phyloP scores from a whole-genome alignment of 2,888 invertebrate genomes.

The Pseudoips prasinana region DNA sequence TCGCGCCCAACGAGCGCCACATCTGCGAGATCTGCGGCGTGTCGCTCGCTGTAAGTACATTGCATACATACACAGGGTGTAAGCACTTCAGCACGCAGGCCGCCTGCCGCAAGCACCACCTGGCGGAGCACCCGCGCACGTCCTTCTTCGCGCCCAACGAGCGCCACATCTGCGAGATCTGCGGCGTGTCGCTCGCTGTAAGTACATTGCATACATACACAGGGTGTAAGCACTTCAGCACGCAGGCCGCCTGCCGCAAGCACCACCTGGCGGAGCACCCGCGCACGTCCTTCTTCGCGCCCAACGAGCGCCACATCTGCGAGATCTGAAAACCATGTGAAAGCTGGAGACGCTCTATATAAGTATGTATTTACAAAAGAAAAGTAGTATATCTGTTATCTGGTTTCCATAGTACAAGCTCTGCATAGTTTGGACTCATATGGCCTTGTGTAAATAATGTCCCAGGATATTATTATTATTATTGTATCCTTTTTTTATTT shows the following conservation, averaged over 20 bases:
- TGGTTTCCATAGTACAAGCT: too few species aligned
- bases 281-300: slow-evolving; percentile 36
- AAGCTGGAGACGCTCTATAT: too few species aligned
- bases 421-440: too few species aligned
- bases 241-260: slow-evolving; percentile 55
- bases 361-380: too few species aligned
- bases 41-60: slow-evolving; percentile 58
- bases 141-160: slow-evolving; percentile 32
- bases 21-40: slow-evolving; percentile 71
- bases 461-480: too few species aligned
- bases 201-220: too few species aligned
- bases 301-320: slow-evolving; percentile 56
- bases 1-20: slow-evolving; percentile 45
- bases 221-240: slow-evolving; percentile 56
- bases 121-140: slow-evolving; percentile 53
- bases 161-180: slow-evolving; percentile 66
- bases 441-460: too few species aligned
- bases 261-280: slow-evolving; percentile 60
- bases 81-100: slow-evolving; percentile 55
- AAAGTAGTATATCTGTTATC: too few species aligned
- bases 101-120: slow-evolving; percentile 61
- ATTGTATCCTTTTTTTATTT: too few species aligned
- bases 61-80: too few species aligned
- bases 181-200: slow-evolving; percentile 64
- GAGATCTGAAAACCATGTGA: too few species aligned